Evolutionary conservation across 2,113 vertebrate species (phyloP).

Genomic region (Telmatochromis brichardi): DNA sequence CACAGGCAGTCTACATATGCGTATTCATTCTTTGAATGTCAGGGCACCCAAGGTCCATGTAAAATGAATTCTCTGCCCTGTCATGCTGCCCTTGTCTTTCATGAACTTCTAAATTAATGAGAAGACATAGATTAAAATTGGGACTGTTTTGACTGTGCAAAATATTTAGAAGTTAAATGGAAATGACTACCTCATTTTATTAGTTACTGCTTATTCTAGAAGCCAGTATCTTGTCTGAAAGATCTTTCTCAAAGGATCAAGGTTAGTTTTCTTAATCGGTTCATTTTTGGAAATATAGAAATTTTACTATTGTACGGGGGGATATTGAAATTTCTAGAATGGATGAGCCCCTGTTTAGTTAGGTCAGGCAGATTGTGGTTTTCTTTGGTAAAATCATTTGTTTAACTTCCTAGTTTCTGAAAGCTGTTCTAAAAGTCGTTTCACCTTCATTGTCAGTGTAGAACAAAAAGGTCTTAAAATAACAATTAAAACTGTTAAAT

Average conservation of each 20-base stretch:
- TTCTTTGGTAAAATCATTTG: neutral
- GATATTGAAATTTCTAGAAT: neutral
- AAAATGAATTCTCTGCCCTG: neutral
- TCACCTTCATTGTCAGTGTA: neutral
- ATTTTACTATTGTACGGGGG: neutral
- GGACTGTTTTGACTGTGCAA: neutral
- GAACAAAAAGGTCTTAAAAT: neutral
- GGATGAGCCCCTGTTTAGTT: neutral
- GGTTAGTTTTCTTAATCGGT: neutral
- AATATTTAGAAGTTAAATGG: neutral
- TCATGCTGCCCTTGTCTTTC: neutral
- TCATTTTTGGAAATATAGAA: neutral
- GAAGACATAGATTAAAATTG: neutral
- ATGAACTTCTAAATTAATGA: neutral
- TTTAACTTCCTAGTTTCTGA: neutral
- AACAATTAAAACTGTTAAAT: neutral
- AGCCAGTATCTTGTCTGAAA: neutral
- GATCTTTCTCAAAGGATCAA: neutral
- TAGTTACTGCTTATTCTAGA: neutral
- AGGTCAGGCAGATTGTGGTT: neutral
- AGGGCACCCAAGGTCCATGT: neutral
- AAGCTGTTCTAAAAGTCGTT: neutral
- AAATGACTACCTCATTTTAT: neutral
- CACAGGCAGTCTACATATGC: neutral
- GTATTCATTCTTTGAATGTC: neutral